Percentiles rank a stretch among this genome's conserved stretches.
Evolutionary conservation across 2,888 invertebrate genomes (phyloP).

Genomic region (Portevinia maculata): DNA sequence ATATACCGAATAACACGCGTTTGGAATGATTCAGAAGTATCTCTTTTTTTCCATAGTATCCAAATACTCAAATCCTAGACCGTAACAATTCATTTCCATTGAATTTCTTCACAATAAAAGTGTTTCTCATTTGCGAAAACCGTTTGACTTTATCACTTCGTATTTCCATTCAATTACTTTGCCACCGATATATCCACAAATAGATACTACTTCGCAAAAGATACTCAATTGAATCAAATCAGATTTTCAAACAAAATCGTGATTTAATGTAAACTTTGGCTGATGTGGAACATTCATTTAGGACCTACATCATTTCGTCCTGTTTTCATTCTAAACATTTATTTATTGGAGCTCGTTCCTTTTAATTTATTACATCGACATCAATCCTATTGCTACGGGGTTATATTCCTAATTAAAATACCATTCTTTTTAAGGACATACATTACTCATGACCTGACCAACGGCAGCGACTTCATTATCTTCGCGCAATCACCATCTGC

Average conservation of each 20-base stretch:
- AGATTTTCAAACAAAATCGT: constrained; percentile 16
- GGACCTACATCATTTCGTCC: neutral
- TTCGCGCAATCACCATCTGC: neutral
- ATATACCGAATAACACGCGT: no score
- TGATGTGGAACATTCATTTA: constrained; percentile 11
- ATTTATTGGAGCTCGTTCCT: neutral
- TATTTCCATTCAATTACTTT: constrained; percentile 45
- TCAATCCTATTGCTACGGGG: neutral
- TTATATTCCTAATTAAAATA: constrained; percentile 42
- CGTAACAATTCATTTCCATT: no score
- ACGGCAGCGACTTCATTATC: neutral
- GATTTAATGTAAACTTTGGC: constrained; percentile 10
- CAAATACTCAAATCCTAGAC: no score
- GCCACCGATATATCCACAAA: constrained; percentile 5
- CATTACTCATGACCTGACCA: neutral
- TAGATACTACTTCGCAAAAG: constrained; percentile 24
- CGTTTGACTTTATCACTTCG: neutral
- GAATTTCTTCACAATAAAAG: no score
- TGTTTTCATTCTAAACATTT: no score
- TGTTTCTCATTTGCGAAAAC: no score
- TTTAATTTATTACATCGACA: constrained; percentile 15
- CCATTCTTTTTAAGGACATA: neutral
- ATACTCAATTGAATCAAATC: constrained; percentile 28
- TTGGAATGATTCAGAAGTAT: no score
- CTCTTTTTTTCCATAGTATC: no score